Conservation (phyloP, 2,888 invertebrate genomes). For the Agriopis marginaria region DNA sequence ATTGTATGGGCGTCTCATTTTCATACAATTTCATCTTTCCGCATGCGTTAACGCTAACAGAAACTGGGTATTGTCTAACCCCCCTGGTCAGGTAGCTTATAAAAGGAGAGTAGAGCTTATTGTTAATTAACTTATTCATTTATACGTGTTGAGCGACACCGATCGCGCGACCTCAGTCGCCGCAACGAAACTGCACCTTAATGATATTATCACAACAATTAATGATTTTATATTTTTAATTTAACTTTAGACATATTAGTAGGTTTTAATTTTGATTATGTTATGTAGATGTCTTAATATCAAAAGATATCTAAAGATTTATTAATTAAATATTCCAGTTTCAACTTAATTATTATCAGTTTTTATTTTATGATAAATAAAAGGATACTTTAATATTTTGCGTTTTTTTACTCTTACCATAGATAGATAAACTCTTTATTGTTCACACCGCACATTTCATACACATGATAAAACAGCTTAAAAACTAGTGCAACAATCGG, state of each 20-base stretch:
- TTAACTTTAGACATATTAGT: slow-evolving; percentile 10
- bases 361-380: slow-evolving; percentile 27
- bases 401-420: not conserved
- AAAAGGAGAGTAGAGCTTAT: no score
- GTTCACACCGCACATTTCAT: no score
- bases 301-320: not conserved
- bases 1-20: no score
- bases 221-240: not conserved
- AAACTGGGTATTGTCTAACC: no score
- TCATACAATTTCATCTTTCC: no score
- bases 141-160: not conserved
- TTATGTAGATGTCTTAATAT: slow-evolving; percentile 9
- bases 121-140: not conserved
- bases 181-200: not conserved
- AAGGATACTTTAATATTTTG: slow-evolving; percentile 17
- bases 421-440: no score
- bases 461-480: no score
- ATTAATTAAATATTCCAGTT: slow-evolving; percentile 23
- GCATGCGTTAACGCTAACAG: no score
- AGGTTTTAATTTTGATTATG: slow-evolving; percentile 9
- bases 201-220: slow-evolving; percentile 7
- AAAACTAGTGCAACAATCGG: no score
- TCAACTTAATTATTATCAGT: slow-evolving; percentile 21
- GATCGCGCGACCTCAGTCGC: not conserved
- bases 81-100: no score